Conservation (phyloP, 2,888 invertebrate genomes). For the Drosophila hamatofila region DNA sequence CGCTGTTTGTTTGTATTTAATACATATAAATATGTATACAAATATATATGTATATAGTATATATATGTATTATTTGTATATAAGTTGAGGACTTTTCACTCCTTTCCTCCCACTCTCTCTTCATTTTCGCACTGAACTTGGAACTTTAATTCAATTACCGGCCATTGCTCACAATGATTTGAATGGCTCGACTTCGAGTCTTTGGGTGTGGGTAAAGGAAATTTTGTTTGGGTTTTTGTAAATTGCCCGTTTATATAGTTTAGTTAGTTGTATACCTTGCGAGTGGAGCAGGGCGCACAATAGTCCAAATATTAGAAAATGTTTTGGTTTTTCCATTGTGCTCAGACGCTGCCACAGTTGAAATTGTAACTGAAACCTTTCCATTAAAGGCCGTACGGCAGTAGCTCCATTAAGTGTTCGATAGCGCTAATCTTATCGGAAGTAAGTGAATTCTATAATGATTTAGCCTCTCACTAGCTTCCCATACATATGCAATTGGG, state of each 20-base stretch:
- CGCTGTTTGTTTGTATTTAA: slow-evolving; percentile 30
- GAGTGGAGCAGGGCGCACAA: slow-evolving; percentile 51
- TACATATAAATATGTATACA: background rate
- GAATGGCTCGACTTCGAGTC: slow-evolving; percentile 2
- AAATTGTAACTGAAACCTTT: slow-evolving; percentile 54
- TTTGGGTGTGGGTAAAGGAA: slow-evolving; percentile 1
- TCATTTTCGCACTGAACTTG: slow-evolving; percentile 33
- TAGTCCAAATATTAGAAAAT: slow-evolving; percentile 40
- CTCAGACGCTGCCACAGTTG: slow-evolving; percentile 13
- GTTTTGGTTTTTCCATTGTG: slow-evolving; percentile 48
- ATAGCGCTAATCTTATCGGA: slow-evolving; percentile 68
- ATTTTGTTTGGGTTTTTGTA: slow-evolving; percentile 38
- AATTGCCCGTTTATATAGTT: slow-evolving; percentile 21
- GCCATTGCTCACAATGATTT: slow-evolving; percentile 56
- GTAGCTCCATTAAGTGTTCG: slow-evolving; percentile 42
- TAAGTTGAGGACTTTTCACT: slow-evolving; percentile 38
- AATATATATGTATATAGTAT: background rate
- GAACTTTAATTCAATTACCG: slow-evolving; percentile 73
- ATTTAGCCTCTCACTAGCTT: slow-evolving; percentile 26
- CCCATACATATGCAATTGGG: slow-evolving; percentile 1
- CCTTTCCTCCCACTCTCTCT: background rate
- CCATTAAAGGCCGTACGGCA: slow-evolving; percentile 14
- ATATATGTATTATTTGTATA: slow-evolving; percentile 47
- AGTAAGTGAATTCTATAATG: slow-evolving; percentile 23
- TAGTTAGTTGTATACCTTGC: slow-evolving; percentile 48